phyloP scores from a whole-genome alignment of 2,888 invertebrate genomes.

The Galeopsomyia nigrocyanea region DNA sequence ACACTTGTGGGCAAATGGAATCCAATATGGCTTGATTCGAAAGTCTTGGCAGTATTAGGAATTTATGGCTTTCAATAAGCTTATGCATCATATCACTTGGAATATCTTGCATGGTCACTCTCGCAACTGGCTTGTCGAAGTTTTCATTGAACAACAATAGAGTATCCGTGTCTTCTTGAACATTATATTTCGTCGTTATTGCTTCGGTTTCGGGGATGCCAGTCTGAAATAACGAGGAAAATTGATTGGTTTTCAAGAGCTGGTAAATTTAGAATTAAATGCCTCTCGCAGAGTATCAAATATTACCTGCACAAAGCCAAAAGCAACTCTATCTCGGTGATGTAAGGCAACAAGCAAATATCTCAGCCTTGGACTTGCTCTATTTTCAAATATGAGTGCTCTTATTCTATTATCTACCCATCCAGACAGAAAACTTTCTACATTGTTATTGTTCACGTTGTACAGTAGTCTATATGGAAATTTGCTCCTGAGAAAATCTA shows the following conservation, averaged over 20 bases:
- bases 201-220: conserved; percentile 74
- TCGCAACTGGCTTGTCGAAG: conserved; percentile 83
- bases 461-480: conserved; percentile 87
- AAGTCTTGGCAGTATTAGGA: conserved; percentile 87
- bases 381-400: conserved; percentile 88
- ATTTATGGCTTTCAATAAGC: conserved; percentile 90
- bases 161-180: conserved; percentile 81
- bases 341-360: conserved; percentile 91
- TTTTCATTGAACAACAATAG: conserved; percentile 93
- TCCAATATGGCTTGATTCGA: conserved; percentile 92
- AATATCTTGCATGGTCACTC: conserved; percentile 91
- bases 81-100: conserved; percentile 89
- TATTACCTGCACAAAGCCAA: conserved; percentile 77
- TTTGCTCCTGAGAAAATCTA: conserved; percentile 89
- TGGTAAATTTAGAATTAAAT: conserved; percentile 8
- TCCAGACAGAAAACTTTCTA: conserved; percentile 85
- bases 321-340: conserved; percentile 87
- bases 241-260: conserved; percentile 1
- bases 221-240: conserved; percentile 71
- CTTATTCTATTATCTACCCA: conserved; percentile 95
- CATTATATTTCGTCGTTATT: conserved; percentile 79
- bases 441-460: conserved; percentile 78
- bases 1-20: conserved; percentile 89
- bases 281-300: conserved; percentile 16
- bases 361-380: conserved; percentile 81